phyloP scores from a whole-genome alignment of 2,113 vertebrate species.

The Pituophis catenifer region DNA sequence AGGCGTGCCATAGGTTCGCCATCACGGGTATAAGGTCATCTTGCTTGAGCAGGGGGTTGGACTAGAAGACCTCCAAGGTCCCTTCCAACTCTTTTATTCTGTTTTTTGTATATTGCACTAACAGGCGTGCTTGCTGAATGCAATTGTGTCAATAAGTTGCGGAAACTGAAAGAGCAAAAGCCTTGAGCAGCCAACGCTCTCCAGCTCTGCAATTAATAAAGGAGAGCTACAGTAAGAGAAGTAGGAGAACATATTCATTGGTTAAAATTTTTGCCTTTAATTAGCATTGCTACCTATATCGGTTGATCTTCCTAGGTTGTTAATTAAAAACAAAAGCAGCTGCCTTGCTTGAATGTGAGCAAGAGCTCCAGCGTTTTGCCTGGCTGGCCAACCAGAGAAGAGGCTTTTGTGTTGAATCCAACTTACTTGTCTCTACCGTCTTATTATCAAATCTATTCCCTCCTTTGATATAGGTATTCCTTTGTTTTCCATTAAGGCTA shows the following conservation, averaged over 20 bases:
- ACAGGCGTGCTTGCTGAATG: not conserved
- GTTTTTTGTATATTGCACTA: conserved; percentile 51
- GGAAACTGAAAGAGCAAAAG: not conserved
- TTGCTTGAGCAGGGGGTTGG: too few species aligned
- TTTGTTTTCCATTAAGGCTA: not conserved
- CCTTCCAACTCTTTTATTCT: not conserved
- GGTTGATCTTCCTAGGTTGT: not conserved
- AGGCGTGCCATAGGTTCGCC: too few species aligned
- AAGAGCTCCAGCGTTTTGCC: not conserved
- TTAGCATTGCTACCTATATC: not conserved
- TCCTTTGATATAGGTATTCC: not conserved
- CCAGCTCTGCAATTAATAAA: not conserved
- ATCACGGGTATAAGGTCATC: too few species aligned
- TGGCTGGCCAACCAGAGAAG: not conserved
- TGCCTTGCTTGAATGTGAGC: not conserved
- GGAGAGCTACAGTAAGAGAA: too few species aligned
- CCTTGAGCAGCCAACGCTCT: conserved; percentile 7
- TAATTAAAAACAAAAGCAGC: not conserved
- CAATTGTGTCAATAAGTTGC: not conserved
- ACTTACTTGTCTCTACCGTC: not conserved
- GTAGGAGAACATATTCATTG: not conserved
- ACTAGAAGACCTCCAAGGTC: not conserved
- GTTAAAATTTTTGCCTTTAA: not conserved
- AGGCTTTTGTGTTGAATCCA: not conserved
- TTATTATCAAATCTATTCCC: not conserved